phyloP scores from a whole-genome alignment of 2,797 vertebrate genomes.

The Myoxocephalus aenaeus region DNA sequence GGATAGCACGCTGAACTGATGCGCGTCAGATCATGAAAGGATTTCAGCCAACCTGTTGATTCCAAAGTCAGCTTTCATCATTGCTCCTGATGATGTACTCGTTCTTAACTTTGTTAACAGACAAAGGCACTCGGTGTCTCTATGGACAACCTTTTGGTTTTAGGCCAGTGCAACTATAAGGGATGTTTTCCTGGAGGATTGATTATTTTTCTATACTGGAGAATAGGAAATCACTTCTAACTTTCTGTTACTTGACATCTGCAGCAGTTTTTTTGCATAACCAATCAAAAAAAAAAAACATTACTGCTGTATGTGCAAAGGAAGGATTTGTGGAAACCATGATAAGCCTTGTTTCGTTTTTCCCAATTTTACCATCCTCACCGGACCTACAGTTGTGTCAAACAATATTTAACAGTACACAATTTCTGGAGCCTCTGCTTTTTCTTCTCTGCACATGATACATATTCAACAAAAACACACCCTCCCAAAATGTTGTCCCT shows the following conservation, averaged over 20 bases:
- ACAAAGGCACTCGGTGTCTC: constrained; percentile 55
- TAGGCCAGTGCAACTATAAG: constrained; percentile 78
- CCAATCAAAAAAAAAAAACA: constrained; percentile 43
- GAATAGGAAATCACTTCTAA: constrained; percentile 44
- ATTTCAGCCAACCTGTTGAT: constrained; percentile 51
- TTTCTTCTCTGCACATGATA: constrained; percentile 34
- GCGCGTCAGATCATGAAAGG: constrained; percentile 38
- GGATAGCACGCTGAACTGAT: constrained; percentile 44
- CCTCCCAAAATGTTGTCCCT: constrained; percentile 25
- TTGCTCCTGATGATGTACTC: constrained; percentile 34
- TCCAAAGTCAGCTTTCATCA: constrained; percentile 64
- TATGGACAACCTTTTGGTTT: constrained; percentile 60
- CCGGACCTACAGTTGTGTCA: constrained; percentile 23
- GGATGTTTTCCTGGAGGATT: constrained; percentile 71
- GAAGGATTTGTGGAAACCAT: constrained; percentile 61
- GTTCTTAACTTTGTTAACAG: constrained; percentile 6
- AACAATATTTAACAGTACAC: constrained; percentile 40
- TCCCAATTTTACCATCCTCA: neutral
- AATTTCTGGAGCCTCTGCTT: constrained; percentile 36
- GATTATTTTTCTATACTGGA: constrained; percentile 73
- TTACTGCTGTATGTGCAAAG: constrained; percentile 61
- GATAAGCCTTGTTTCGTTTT: constrained; percentile 68
- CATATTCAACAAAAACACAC: constrained; percentile 44
- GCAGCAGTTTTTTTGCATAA: constrained; percentile 47
- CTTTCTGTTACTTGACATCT: constrained; percentile 53